Conservation (phyloP, 2,113 vertebrate species). For the Upupa epops region DNA sequence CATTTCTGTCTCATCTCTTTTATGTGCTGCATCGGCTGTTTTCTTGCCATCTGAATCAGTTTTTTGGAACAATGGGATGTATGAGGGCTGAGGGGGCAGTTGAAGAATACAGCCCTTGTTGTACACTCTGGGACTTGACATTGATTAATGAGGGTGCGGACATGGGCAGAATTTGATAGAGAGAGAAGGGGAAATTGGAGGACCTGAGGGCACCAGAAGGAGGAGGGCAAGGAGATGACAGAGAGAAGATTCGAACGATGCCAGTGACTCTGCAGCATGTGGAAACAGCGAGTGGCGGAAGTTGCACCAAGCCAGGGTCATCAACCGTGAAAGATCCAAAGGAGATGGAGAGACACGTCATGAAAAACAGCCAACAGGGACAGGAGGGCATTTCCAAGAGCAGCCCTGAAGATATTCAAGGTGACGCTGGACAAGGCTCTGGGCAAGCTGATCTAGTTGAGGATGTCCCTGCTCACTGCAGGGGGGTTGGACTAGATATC, state of each 20-base stretch:
- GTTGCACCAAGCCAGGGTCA: not conserved
- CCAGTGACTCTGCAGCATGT: slow-evolving; percentile 11
- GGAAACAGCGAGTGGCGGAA: not conserved
- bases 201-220: slow-evolving; percentile 81
- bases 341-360: fast-evolving
- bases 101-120: slow-evolving; percentile 89
- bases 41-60: slow-evolving; percentile 90
- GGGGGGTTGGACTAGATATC: no score
- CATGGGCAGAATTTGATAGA: slow-evolving; percentile 87
- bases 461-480: no score
- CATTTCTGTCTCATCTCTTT: slow-evolving; percentile 91
- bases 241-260: slow-evolving; percentile 30
- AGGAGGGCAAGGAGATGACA: slow-evolving; percentile 79
- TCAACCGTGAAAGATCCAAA: fast-evolving
- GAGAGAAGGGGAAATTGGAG: slow-evolving; percentile 80
- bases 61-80: slow-evolving; percentile 87
- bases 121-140: slow-evolving; percentile 81
- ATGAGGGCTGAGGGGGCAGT: slow-evolving; percentile 84
- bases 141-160: slow-evolving; percentile 93
- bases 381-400: not conserved
- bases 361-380: fast-evolving
- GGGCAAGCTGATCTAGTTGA: no score
- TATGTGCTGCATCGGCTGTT: slow-evolving; percentile 86
- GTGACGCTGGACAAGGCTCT: no score
- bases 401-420: no score